Evolutionary conservation across 2,797 vertebrate species (phyloP).

Genomic region (Pitangus sulphuratus): DNA sequence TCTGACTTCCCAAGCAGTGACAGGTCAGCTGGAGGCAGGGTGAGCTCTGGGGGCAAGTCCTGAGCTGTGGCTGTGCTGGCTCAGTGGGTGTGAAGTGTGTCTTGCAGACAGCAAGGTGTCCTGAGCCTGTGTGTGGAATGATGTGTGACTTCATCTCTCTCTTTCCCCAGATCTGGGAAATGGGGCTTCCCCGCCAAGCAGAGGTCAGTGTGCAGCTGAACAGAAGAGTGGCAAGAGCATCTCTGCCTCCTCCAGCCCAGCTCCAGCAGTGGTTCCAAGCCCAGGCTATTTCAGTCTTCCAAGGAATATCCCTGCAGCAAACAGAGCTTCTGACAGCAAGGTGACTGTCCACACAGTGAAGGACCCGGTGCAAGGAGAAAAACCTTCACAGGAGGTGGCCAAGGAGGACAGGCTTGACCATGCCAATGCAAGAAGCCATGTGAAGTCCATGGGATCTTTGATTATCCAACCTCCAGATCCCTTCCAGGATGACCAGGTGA

Average conservation of each 20-base stretch:
- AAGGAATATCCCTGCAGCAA: slow-evolving; percentile 18
- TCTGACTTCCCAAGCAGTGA: accelerated
- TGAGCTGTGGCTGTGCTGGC: not conserved
- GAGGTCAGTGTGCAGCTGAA: not conserved
- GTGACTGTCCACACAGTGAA: accelerated
- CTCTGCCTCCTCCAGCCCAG: not conserved
- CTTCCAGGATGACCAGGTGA: slow-evolving; percentile 52
- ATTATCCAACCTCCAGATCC: slow-evolving; percentile 65
- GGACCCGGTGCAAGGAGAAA: not conserved
- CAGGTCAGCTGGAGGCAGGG: not conserved
- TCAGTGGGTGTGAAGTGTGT: accelerated
- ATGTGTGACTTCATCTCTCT: not conserved
- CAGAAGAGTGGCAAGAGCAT: not conserved
- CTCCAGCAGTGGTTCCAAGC: not conserved
- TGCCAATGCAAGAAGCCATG: accelerated
- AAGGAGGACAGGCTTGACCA: not conserved
- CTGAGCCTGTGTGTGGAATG: accelerated
- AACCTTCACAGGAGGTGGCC: not conserved
- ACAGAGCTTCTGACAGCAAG: not conserved
- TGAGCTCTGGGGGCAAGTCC: not conserved
- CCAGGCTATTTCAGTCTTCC: slow-evolving; percentile 61
- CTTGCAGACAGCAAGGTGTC: not conserved
- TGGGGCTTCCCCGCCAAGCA: accelerated
- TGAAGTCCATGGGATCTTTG: not conserved
- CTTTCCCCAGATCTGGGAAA: not conserved